Evolutionary conservation across 2,797 vertebrate species (phyloP).

Genomic region (Sarcophilus harrisii): DNA sequence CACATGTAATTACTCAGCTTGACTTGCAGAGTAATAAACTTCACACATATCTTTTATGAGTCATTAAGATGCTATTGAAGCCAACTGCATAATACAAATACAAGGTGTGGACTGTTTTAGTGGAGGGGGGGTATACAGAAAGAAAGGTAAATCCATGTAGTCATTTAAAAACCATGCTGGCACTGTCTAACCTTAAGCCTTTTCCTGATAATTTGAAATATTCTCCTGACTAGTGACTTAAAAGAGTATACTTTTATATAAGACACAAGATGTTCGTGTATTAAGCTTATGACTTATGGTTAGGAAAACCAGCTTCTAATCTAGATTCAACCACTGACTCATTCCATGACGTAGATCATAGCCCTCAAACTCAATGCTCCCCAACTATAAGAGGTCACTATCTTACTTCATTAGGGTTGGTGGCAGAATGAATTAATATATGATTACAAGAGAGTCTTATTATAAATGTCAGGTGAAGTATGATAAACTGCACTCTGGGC

Average conservation of each 20-base stretch:
- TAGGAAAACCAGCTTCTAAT: background rate
- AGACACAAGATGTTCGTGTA: background rate
- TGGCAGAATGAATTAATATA: background rate
- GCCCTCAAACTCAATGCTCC: background rate
- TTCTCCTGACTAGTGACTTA: background rate
- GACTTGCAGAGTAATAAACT: constrained; percentile 6
- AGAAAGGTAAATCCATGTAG: background rate
- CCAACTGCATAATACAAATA: background rate
- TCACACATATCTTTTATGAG: background rate
- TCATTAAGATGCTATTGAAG: background rate
- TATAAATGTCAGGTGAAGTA: background rate
- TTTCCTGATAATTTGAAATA: background rate
- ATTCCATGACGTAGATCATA: background rate
- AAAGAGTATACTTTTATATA: background rate
- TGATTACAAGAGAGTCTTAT: background rate
- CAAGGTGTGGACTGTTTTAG: background rate
- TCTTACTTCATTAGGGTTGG: background rate
- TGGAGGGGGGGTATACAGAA: background rate
- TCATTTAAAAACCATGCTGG: background rate
- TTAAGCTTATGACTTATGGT: background rate
- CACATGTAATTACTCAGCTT: constrained; percentile 35
- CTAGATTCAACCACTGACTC: background rate
- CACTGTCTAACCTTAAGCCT: background rate
- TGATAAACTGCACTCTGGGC: background rate
- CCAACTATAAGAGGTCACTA: background rate